A percentile compares a stretch with the other conserved stretches of the same genome.
Evolutionary conservation across 2,888 invertebrate species (phyloP).

Genomic region (Platycnemis pennipes): DNA sequence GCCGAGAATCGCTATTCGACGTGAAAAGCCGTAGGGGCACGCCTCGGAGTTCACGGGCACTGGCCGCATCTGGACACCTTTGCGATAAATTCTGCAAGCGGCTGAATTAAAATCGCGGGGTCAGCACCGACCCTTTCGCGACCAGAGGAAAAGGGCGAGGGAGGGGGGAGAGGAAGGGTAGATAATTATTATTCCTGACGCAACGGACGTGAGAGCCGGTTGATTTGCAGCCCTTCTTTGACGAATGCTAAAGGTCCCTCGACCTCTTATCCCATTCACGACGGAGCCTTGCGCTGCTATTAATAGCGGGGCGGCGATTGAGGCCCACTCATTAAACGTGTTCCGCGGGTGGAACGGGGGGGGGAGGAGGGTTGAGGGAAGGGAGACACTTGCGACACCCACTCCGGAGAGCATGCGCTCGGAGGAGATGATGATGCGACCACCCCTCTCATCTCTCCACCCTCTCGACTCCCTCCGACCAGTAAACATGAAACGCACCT

Average conservation of each 20-base stretch:
- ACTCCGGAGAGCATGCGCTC: not conserved
- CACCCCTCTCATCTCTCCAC: not conserved
- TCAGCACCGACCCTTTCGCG: not conserved
- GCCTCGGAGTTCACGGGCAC: not conserved
- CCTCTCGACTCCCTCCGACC: not conserved
- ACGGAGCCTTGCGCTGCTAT: slow-evolving; percentile 55
- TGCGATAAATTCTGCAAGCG: slow-evolving; percentile 21
- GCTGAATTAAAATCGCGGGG: not conserved
- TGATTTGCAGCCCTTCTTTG: slow-evolving; percentile 40
- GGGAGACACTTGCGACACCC: slow-evolving; percentile 23
- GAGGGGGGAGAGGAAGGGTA: not conserved
- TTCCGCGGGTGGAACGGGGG: slow-evolving; percentile 39
- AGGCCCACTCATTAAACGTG: slow-evolving; percentile 48
- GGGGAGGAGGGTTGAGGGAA: not conserved
- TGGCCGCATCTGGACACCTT: slow-evolving; percentile 8
- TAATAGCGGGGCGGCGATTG: slow-evolving; percentile 54
- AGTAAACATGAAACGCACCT: not conserved
- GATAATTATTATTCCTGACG: slow-evolving; percentile 13
- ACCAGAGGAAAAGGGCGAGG: not conserved
- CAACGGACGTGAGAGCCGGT: not conserved
- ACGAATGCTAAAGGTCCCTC: slow-evolving; percentile 35
- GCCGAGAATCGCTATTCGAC: not conserved
- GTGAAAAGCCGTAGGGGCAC: not conserved
- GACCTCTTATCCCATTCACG: slow-evolving; percentile 60
- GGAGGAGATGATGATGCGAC: not conserved